Conservation (phyloP, 2,113 vertebrate species). For the Dryoscopus gambensis region DNA sequence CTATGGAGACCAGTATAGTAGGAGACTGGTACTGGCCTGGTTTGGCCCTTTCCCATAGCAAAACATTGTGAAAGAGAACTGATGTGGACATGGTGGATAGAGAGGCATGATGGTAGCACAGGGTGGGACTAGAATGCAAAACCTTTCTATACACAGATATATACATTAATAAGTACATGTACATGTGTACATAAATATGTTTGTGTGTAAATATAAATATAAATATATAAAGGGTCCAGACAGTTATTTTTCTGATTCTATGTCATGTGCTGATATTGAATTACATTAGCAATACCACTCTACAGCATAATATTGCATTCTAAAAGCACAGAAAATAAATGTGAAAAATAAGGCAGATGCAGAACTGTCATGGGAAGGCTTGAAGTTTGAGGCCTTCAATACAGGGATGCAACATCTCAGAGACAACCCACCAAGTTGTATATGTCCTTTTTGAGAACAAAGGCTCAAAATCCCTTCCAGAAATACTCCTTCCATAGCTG, state of each 20-base stretch:
- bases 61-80: neutral
- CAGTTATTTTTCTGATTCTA: neutral
- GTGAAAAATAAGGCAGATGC: neutral
- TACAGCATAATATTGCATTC: rapidly evolving
- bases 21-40: neutral
- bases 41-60: neutral
- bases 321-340: neutral
- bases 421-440: neutral
- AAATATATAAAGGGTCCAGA: neutral
- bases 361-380: neutral
- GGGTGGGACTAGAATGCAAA: neutral
- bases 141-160: neutral
- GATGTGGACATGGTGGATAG: rapidly evolving
- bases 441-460: neutral
- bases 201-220: neutral
- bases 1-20: rapidly evolving
- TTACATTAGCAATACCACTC: neutral
- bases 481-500: neutral
- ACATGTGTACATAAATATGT: no score
- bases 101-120: neutral
- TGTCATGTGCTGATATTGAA: neutral
- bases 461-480: neutral
- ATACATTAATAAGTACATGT: neutral
- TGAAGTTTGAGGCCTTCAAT: neutral
- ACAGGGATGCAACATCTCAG: neutral